Evolutionary conservation across 2,797 vertebrate genomes (phyloP).

Genomic region (Hoplostethus atlanticus): DNA sequence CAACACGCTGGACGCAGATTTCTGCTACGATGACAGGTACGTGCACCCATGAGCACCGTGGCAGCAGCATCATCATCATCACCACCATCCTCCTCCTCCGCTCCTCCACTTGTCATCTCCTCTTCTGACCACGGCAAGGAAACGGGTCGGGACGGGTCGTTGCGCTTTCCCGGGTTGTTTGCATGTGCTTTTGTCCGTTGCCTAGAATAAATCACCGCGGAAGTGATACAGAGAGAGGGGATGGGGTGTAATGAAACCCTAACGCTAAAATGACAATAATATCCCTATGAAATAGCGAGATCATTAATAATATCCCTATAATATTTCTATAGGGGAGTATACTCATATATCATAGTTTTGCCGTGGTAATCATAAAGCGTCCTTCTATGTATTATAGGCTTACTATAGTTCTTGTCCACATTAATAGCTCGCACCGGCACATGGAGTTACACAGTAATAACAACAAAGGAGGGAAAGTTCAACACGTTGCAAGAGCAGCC

Average conservation of each 20-base stretch:
- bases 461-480: slow-evolving; percentile 22
- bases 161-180: slow-evolving; percentile 33
- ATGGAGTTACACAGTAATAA: not conserved
- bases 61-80: slow-evolving; percentile 26
- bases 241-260: not conserved
- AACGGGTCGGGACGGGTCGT: slow-evolving; percentile 8
- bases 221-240: not conserved
- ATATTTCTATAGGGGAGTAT: not conserved
- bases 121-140: slow-evolving; percentile 19
- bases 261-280: not conserved
- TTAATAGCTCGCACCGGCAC: not conserved
- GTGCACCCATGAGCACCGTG: slow-evolving; percentile 33
- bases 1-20: slow-evolving; percentile 95
- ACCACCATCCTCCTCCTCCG: slow-evolving; percentile 20
- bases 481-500: slow-evolving; percentile 26
- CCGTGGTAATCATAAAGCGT: no score
- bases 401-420: no score
- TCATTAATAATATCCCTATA: not conserved
- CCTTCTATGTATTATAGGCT: not conserved
- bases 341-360: no score
- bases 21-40: slow-evolving; percentile 99
- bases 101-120: slow-evolving; percentile 56
- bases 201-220: slow-evolving; percentile 38
- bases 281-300: not conserved
- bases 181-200: slow-evolving; percentile 49